Percentiles rank a stretch among this genome's conserved stretches.
Evolutionary conservation across 2,113 vertebrate genomes (phyloP).

Genomic region (Oxyruncus cristatus): DNA sequence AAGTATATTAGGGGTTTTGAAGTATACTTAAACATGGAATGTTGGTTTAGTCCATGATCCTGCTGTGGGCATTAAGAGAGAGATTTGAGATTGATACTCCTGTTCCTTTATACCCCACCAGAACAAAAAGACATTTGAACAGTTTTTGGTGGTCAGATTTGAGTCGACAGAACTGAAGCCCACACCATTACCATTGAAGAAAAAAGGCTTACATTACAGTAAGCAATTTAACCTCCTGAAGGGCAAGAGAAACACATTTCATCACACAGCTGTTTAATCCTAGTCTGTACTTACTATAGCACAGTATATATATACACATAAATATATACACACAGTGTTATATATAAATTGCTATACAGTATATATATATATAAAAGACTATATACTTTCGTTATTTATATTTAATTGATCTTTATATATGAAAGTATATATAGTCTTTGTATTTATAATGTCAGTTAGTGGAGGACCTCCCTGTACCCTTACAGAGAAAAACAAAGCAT

Average conservation of each 20-base stretch:
- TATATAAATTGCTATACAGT: not conserved
- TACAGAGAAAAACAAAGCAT: not conserved
- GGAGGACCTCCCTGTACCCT: not conserved
- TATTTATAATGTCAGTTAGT: not conserved
- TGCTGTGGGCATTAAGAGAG: not conserved
- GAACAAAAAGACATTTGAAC: not conserved
- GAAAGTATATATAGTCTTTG: not conserved
- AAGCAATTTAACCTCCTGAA: not conserved
- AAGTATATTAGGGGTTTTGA: not conserved
- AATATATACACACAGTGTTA: not conserved
- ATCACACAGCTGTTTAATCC: not conserved
- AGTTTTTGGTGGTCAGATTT: not conserved
- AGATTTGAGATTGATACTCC: not conserved
- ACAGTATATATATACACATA: not conserved
- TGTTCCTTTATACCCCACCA: not conserved
- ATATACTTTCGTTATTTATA: not conserved
- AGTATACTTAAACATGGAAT: not conserved
- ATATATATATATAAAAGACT: not conserved
- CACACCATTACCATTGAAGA: not conserved
- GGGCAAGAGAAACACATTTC: not conserved
- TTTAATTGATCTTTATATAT: not conserved
- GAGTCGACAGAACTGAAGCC: not conserved
- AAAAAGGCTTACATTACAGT: not conserved
- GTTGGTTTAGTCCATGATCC: not conserved
- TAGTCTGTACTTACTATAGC: not conserved